phyloP scores from a whole-genome alignment of 2,797 vertebrate genomes.

The Anableps anableps region DNA sequence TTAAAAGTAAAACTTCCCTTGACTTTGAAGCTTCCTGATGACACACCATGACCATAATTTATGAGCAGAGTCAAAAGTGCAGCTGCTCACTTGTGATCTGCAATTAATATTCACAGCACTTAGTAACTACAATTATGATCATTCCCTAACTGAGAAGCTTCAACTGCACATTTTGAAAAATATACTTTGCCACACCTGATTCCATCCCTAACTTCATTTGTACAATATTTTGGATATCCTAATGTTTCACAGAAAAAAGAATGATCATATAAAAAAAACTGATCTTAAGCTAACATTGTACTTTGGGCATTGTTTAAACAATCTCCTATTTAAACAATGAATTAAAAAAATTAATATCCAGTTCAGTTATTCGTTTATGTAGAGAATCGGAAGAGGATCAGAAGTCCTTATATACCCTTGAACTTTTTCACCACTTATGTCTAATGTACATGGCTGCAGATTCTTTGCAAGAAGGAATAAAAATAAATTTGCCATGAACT shows the following conservation, averaged over 20 bases:
- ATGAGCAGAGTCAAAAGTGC: not conserved
- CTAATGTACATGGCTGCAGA: not conserved
- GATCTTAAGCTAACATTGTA: not conserved
- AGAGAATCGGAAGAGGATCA: too few species aligned
- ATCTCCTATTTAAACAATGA: not conserved
- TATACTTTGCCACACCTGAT: not conserved
- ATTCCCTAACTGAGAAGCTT: not conserved
- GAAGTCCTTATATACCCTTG: not conserved
- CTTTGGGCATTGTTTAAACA: not conserved
- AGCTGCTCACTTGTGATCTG: not conserved
- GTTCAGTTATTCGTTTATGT: constrained; percentile 10
- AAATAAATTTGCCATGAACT: not conserved
- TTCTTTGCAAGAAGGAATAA: not conserved
- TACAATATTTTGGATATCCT: not conserved
- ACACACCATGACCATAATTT: not conserved
- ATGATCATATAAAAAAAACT: not conserved
- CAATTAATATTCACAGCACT: not conserved
- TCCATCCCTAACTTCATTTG: not conserved
- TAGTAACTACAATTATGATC: not conserved
- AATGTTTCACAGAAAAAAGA: not conserved
- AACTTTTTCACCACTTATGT: not conserved
- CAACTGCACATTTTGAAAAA: not conserved
- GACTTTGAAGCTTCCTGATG: not conserved
- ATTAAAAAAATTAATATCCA: not conserved
- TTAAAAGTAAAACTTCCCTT: not conserved